Conservation (phyloP, 1,140 invertebrate species). For the Drosophila kurseongensis region DNA sequence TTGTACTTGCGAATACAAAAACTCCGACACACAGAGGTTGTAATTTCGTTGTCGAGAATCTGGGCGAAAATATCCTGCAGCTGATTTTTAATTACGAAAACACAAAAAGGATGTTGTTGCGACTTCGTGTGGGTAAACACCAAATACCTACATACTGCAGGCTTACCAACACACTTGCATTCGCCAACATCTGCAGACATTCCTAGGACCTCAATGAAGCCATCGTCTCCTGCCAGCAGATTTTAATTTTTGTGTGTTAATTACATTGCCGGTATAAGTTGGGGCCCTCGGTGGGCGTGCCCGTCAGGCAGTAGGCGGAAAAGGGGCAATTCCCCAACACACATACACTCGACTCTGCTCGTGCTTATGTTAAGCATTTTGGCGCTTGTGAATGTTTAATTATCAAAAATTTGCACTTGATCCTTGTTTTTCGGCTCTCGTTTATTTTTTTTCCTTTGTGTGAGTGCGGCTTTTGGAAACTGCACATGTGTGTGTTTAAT, state of each 20-base stretch:
- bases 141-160: slow-evolving; percentile 22
- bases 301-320: background rate
- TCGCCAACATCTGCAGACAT: slow-evolving; percentile 36
- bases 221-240: slow-evolving; percentile 66
- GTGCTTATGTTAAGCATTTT: slow-evolving; percentile 75
- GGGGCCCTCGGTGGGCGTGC: slow-evolving; percentile 26
- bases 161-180: slow-evolving; percentile 9
- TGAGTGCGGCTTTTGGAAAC: slow-evolving; percentile 61
- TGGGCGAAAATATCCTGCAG: slow-evolving; percentile 71
- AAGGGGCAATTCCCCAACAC: too few relatives aligned
- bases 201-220: slow-evolving; percentile 76
- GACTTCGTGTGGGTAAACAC: slow-evolving; percentile 69
- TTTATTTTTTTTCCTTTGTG: slow-evolving; percentile 21
- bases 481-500: slow-evolving; percentile 49
- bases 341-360: slow-evolving; percentile 27
- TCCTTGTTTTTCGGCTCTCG: slow-evolving; percentile 30
- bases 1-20: slow-evolving; percentile 5
- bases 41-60: slow-evolving; percentile 61
- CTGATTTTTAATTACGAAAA: slow-evolving; percentile 81
- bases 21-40: slow-evolving; percentile 36
- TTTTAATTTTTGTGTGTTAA: slow-evolving; percentile 82
- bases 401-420: slow-evolving; percentile 79
- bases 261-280: slow-evolving; percentile 76
- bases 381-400: slow-evolving; percentile 78
- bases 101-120: slow-evolving; percentile 73